These are phyloP conservation scores for Lithophane leautieri DNA, from an alignment of 2,888 invertebrate species.

Conservation along the genomic window DNA sequence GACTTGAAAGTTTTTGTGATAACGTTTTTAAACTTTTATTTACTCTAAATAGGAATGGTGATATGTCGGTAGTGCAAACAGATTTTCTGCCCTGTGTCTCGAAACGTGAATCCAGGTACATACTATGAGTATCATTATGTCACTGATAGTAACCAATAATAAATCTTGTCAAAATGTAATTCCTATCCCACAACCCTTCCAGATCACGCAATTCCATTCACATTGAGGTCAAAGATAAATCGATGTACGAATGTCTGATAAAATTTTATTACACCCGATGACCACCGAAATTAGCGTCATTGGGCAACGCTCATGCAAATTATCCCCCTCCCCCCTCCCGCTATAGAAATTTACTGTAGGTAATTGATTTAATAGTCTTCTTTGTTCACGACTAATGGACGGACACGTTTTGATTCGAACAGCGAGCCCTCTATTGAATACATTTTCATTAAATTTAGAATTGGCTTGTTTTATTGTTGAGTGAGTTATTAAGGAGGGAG, in stretches of 20 bases:
- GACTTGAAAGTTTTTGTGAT: no score
- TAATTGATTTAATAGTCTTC: conserved; percentile 86
- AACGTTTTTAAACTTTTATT: not conserved
- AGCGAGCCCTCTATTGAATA: conserved; percentile 61
- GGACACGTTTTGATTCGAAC: conserved; percentile 58
- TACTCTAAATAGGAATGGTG: not conserved
- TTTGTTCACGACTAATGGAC: conserved; percentile 75
- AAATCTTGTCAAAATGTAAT: not conserved
- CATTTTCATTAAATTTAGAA: conserved; percentile 54
- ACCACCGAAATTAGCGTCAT: conserved; percentile 83
- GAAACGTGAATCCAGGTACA: not conserved
- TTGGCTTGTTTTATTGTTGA: conserved; percentile 46
- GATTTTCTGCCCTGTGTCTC: not conserved
- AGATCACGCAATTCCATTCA: conserved; percentile 30
- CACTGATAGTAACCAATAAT: not conserved
- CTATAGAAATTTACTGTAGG: conserved; percentile 78
- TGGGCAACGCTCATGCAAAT: conserved; percentile 80
- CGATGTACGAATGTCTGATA: conserved; percentile 78
- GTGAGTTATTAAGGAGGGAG: conserved; percentile 13
- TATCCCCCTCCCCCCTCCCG: conserved; percentile 60
- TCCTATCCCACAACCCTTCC: conserved; percentile 4
- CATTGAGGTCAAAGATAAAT: conserved; percentile 67
- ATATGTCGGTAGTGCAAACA: no score
- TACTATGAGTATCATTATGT: not conserved
- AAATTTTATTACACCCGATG: conserved; percentile 84